Conservation (phyloP, 2,797 vertebrate genomes). For the Dendrocincla fuliginosa region DNA sequence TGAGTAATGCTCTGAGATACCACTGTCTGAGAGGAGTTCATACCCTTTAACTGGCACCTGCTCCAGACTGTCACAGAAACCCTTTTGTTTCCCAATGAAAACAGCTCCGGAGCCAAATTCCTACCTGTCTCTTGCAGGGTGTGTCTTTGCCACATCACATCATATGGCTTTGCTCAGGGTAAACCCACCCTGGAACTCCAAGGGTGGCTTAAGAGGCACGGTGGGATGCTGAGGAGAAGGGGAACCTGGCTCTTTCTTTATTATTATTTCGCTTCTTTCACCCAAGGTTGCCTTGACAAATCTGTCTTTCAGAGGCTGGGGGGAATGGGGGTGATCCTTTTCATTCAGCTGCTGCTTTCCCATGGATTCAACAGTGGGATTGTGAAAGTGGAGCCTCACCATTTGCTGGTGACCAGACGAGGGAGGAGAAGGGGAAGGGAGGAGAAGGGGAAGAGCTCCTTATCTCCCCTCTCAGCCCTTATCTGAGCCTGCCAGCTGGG, state of each 20-base stretch:
- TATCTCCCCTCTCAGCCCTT: neutral
- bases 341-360: neutral
- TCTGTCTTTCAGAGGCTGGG: neutral
- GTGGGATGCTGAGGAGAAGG: neutral
- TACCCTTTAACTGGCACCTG: neutral
- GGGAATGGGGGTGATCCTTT: accelerated
- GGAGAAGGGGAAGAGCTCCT: neutral
- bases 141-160: neutral
- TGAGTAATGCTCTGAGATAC: neutral
- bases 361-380: neutral
- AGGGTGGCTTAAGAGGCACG: neutral
- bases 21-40: neutral
- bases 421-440: neutral
- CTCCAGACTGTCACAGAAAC: neutral
- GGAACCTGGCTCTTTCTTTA: neutral
- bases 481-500: slow-evolving; percentile 5
- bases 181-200: neutral
- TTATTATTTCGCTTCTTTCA: neutral
- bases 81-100: slow-evolving; percentile 4
- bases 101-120: neutral
- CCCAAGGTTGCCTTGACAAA: accelerated
- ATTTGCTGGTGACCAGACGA: neutral
- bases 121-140: neutral
- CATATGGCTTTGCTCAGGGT: neutral
- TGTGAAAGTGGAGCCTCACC: accelerated